Percentiles rank a stretch among this genome's conserved stretches.
Evolutionary conservation across 2,888 invertebrate genomes (phyloP).

Genomic region (Dexiosoma caninum): DNA sequence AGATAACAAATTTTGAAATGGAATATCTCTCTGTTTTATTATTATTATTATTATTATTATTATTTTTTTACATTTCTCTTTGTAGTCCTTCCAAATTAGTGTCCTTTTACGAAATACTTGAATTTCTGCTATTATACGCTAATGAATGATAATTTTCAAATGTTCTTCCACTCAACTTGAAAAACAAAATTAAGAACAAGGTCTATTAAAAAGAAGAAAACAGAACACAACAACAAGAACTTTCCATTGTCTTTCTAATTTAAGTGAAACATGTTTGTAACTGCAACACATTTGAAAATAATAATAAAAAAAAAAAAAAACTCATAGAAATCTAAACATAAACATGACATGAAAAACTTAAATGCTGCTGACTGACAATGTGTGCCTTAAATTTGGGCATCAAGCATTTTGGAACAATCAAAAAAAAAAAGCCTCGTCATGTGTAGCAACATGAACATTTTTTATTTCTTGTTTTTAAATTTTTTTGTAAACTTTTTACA

Average conservation of each 20-base stretch:
- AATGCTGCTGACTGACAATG: conserved; percentile 9
- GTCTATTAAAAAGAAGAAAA: background rate
- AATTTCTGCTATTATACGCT: background rate
- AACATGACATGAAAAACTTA: conserved; percentile 47
- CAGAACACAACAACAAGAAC: conserved; percentile 3
- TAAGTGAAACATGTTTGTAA: conserved; percentile 36
- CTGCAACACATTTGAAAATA: background rate
- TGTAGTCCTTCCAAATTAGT: background rate
- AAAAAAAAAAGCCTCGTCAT: conserved; percentile 36
- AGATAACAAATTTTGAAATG: too few species aligned
- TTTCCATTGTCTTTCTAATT: conserved; percentile 34
- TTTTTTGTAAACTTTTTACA: conserved; percentile 11
- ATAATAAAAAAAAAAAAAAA: background rate
- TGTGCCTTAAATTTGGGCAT: background rate
- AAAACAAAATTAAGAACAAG: background rate
- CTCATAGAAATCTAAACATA: conserved; percentile 9
- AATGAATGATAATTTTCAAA: background rate
- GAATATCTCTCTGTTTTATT: too few species aligned
- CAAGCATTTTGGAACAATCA: conserved; percentile 26
- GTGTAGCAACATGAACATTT: conserved; percentile 25
- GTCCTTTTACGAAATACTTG: background rate
- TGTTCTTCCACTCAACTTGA: background rate
- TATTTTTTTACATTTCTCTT: background rate
- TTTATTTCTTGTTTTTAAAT: background rate
- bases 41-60: too few species aligned